phyloP scores from a whole-genome alignment of 2,113 vertebrate genomes.

The Thamnophis sirtalis region DNA sequence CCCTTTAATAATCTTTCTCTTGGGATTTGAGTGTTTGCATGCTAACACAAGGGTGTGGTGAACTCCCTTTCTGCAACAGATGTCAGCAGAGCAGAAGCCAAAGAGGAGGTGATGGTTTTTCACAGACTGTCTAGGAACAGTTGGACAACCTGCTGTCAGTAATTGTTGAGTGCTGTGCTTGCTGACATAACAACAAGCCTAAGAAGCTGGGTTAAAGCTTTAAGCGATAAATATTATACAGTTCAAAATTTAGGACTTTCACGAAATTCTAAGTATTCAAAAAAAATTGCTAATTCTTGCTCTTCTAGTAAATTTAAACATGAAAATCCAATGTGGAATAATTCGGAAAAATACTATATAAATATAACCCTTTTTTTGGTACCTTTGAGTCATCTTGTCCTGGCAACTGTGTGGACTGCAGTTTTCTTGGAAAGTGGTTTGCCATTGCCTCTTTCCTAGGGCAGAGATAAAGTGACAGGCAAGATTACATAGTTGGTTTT shows the following conservation, averaged over 20 bases:
- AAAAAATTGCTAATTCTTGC: background rate
- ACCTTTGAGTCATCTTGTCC: background rate
- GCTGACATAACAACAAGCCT: background rate
- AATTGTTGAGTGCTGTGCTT: background rate
- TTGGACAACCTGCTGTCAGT: constrained; percentile 18
- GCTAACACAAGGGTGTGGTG: constrained; percentile 57
- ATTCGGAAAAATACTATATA: background rate
- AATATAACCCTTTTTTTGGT: background rate
- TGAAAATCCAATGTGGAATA: background rate
- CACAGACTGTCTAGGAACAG: constrained; percentile 36
- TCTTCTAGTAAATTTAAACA: background rate
- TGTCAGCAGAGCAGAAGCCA: constrained; percentile 55
- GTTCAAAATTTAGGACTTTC: background rate
- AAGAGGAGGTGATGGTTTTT: constrained; percentile 30
- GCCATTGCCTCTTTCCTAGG: background rate
- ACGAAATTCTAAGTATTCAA: background rate
- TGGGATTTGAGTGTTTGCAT: constrained; percentile 53
- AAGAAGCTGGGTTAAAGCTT: constrained; percentile 18
- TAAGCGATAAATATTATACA: background rate
- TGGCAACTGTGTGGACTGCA: background rate
- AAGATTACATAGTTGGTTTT: background rate
- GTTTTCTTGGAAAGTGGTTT: background rate
- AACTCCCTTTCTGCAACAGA: constrained; percentile 62
- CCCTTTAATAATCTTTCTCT: constrained; percentile 34
- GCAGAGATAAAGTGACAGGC: background rate